Evolutionary conservation across 1,140 invertebrate species (phyloP).

Genomic region (Drosophila nikananu): DNA sequence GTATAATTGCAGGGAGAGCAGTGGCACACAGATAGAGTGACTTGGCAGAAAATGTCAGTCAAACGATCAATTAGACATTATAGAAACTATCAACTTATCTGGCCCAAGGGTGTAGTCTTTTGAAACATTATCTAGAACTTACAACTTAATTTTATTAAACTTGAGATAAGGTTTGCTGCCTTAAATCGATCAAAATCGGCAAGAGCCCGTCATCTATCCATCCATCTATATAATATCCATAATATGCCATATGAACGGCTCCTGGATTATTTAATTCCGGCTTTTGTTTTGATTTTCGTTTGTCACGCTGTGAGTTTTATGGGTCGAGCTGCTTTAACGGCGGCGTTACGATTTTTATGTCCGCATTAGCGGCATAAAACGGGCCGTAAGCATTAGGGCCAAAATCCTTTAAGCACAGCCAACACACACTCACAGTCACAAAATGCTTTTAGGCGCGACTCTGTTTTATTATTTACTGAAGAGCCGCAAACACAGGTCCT

Average conservation of each 20-base stretch:
- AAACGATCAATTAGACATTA: background rate
- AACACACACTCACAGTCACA: constrained; percentile 9
- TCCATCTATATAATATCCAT: constrained; percentile 6
- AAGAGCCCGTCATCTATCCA: constrained; percentile 1
- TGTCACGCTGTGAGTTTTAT: constrained; percentile 61
- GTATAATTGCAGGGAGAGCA: background rate
- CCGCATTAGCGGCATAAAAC: constrained; percentile 76
- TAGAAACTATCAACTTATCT: background rate
- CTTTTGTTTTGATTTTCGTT: constrained; percentile 43
- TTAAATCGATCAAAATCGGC: constrained; percentile 17
- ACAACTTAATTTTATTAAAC: background rate
- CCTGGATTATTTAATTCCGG: constrained; percentile 28
- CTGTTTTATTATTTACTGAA: constrained; percentile 60
- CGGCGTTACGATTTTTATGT: constrained; percentile 67
- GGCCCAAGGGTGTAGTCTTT: too few species aligned
- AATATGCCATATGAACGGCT: constrained; percentile 1
- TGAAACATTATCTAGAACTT: background rate
- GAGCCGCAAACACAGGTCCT: constrained; percentile 19
- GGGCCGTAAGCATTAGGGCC: constrained; percentile 58
- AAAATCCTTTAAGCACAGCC: constrained; percentile 73
- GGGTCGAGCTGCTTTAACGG: constrained; percentile 41
- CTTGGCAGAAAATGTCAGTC: background rate
- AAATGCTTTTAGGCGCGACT: constrained; percentile 60
- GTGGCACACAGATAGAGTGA: background rate
- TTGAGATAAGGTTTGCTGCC: background rate